Conservation (phyloP, 2,888 invertebrate species). For the Spatulosminthurus flaviceps region DNA sequence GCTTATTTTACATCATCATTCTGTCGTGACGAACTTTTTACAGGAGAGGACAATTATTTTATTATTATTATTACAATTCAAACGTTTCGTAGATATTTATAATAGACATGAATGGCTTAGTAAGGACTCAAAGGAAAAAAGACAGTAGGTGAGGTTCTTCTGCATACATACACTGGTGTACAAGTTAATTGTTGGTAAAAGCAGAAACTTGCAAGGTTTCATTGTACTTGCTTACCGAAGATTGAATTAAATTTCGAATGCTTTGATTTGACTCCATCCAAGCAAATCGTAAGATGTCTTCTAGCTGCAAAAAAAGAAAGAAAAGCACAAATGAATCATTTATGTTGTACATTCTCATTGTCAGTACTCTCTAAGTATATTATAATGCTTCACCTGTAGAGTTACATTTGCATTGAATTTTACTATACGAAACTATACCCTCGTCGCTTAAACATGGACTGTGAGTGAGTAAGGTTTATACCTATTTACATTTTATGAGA, state of each 20-base stretch:
- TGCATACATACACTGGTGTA: neutral
- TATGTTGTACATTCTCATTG: neutral
- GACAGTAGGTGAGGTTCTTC: neutral
- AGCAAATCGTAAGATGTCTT: constrained; percentile 65
- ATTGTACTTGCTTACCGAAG: constrained; percentile 64
- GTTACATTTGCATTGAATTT: too few species aligned
- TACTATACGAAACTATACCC: too few species aligned
- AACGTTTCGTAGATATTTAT: neutral
- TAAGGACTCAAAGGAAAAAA: neutral
- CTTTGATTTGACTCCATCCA: constrained; percentile 66
- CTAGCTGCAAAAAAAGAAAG: constrained; percentile 64
- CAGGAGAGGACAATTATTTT: neutral
- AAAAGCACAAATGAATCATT: neutral
- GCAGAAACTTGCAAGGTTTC: neutral
- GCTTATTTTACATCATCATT: constrained; percentile 3
- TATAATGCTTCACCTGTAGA: too few species aligned
- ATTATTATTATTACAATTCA: neutral
- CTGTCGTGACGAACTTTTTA: neutral
- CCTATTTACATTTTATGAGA: neutral
- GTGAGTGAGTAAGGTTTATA: too few species aligned
- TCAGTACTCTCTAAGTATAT: too few species aligned
- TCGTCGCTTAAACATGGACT: too few species aligned
- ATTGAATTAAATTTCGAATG: constrained; percentile 66
- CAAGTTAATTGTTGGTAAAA: constrained; percentile 16
- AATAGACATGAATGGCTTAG: neutral